These are phyloP conservation scores for Discoglossus pictus DNA, from an alignment of 2,797 vertebrate genomes.

Conservation along the genomic window DNA sequence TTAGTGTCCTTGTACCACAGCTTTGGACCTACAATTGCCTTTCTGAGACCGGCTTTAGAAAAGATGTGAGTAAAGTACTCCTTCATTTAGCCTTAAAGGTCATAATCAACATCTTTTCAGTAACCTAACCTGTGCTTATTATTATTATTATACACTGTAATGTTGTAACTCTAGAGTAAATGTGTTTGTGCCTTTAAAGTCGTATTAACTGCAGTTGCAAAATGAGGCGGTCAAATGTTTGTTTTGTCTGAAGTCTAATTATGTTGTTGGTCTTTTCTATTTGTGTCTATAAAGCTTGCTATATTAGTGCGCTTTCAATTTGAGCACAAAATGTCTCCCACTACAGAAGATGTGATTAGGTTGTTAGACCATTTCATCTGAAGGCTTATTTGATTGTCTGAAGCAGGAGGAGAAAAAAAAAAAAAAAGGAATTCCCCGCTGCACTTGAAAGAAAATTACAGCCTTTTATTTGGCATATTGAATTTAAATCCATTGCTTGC, in stretches of 20 bases:
- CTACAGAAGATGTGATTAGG: slow-evolving; percentile 48
- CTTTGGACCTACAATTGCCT: too few species aligned
- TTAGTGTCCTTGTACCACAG: too few species aligned
- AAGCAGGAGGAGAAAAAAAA: too few species aligned
- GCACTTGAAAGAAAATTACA: slow-evolving; percentile 61
- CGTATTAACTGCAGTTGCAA: not conserved
- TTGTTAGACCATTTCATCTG: slow-evolving; percentile 53
- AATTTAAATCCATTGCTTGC: slow-evolving; percentile 57
- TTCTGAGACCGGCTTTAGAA: too few species aligned
- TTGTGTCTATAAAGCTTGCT: slow-evolving; percentile 44
- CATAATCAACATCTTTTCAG: too few species aligned
- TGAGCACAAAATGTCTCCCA: slow-evolving; percentile 46
- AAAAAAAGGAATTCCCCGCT: slow-evolving; percentile 54
- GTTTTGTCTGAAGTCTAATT: slow-evolving; percentile 19
- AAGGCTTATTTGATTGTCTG: slow-evolving; percentile 57
- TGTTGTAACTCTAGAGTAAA: too few species aligned
- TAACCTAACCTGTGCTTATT: too few species aligned
- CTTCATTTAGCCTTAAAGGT: too few species aligned
- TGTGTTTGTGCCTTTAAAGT: too few species aligned
- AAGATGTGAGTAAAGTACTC: too few species aligned
- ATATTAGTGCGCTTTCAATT: slow-evolving; percentile 51
- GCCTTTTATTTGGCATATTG: slow-evolving; percentile 56
- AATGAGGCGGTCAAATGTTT: slow-evolving; percentile 1
- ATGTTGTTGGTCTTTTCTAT: slow-evolving; percentile 8
- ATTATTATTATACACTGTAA: too few species aligned